Evolutionary conservation across 2,113 vertebrate species (phyloP), one percentile per base, ranked within the genome.

Genomic region (Tenrec ecaudatus): DNA sequence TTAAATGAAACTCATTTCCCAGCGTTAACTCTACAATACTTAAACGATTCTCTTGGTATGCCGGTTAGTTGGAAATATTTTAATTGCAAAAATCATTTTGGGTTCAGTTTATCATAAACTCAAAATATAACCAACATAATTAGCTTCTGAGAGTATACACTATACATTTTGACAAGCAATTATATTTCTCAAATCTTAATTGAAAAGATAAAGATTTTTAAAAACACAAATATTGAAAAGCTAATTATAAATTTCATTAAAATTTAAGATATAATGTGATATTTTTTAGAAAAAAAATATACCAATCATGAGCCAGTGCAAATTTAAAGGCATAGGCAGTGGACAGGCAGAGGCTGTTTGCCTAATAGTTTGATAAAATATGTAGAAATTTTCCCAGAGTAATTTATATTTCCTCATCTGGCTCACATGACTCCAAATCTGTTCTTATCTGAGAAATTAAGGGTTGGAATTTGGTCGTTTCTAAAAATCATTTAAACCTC

Each of bases 21-120:
- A 97, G 88, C 40, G 91, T 97, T 92, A 97, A 95, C 60, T 96
- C 90, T 96, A 96, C 91, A 97, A 96, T 92, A 95, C 85, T 96
- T 94, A 94, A 94, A 88, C 84, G 96, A 96, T 83, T 96, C 68
- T 94, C 95, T 64, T 88, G 81, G 81, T 95, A 94, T 80, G 93
- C 43, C 93, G 93, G 91, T 95, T 87, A 92, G 91, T 95, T 87
- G 91, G 91, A 94, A 87, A 87, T 57, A 91, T 91, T 96, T 94
- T 97, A 97, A 97, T 94, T 91, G 38, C 86, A 87, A 88, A 33
- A 33, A 95, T 96, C 62, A 95, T 25, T 91, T 62, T 88, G 36
- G 87, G 75, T 90, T 29, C 38, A 91, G 78, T 92, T 96, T 75
- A 94, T 91, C 94, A 88, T 89, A 85, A 29, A 47, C 69, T 95